A percentile compares a stretch with the other conserved stretches of the same genome.
Evolutionary conservation across 1,140 invertebrate species (phyloP).

Genomic region (Apocrypta bakeri): DNA sequence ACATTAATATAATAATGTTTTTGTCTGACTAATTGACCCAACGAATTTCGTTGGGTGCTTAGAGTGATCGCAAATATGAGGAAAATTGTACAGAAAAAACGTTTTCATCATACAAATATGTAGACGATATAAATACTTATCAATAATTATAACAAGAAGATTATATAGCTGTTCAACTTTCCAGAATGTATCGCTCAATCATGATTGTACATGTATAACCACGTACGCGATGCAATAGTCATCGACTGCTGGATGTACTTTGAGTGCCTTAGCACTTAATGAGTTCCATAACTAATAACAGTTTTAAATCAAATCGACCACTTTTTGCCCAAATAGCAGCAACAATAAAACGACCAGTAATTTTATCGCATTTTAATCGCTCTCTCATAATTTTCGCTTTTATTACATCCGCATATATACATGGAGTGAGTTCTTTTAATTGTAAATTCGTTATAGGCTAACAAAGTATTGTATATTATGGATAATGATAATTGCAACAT

Average conservation of each 20-base stretch:
- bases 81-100: slow-evolving; percentile 42
- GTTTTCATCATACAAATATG: slow-evolving; percentile 39
- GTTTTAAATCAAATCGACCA: slow-evolving; percentile 41
- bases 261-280: slow-evolving; percentile 53
- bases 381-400: slow-evolving; percentile 17
- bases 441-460: slow-evolving; percentile 16
- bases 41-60: background rate
- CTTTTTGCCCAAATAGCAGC: slow-evolving; percentile 17
- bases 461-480: slow-evolving; percentile 22
- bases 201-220: slow-evolving; percentile 42
- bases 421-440: slow-evolving; percentile 9
- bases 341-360: slow-evolving; percentile 23
- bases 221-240: slow-evolving; percentile 49
- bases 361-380: slow-evolving; percentile 16
- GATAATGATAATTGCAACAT: slow-evolving; percentile 23
- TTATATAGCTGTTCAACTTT: slow-evolving; percentile 41
- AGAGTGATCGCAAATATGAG: background rate
- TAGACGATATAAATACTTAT: slow-evolving; percentile 37
- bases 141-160: slow-evolving; percentile 9
- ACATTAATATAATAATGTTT: slow-evolving; percentile 18
- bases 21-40: background rate
- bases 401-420: background rate
- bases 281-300: slow-evolving; percentile 42
- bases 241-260: slow-evolving; percentile 49
- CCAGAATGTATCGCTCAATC: slow-evolving; percentile 43